Percentiles rank a stretch among this genome's conserved stretches.
phyloP scores from a whole-genome alignment of 2,888 invertebrate species.

The Drosophila rubida region DNA sequence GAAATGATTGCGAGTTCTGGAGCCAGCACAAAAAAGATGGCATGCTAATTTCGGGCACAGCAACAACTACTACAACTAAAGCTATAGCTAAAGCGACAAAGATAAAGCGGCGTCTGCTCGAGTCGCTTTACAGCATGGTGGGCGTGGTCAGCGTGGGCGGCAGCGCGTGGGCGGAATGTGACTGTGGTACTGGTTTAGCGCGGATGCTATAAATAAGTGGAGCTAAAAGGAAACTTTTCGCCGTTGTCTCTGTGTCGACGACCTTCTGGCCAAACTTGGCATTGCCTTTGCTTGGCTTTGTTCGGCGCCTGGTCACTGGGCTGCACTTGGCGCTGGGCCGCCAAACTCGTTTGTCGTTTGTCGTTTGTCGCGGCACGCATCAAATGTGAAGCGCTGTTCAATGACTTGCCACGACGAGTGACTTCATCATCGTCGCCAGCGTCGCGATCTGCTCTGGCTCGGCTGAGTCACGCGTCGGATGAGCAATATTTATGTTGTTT shows the following conservation, averaged over 20 bases:
- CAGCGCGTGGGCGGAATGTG: neutral
- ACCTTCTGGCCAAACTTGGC: conserved; percentile 39
- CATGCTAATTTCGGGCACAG: conserved; percentile 22
- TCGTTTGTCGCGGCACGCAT: conserved; percentile 18
- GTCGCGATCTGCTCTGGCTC: neutral
- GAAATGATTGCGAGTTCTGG: neutral
- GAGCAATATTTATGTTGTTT: conserved; percentile 32
- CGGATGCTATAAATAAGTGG: conserved; percentile 13
- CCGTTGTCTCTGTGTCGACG: conserved; percentile 4
- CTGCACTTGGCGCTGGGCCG: neutral
- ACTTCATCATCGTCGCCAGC: conserved; percentile 1
- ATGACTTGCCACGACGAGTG: neutral
- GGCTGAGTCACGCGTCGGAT: conserved; percentile 48
- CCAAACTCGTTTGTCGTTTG: conserved; percentile 40
- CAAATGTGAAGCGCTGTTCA: conserved; percentile 10
- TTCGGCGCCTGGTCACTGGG: conserved; percentile 4
- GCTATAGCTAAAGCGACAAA: neutral
- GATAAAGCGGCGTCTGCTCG: neutral
- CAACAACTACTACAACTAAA: neutral
- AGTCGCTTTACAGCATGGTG: neutral
- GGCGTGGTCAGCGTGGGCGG: conserved; percentile 4
- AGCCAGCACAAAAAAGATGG: conserved; percentile 10
- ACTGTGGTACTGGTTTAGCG: neutral
- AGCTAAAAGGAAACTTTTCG: conserved; percentile 4
- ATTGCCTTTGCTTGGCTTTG: conserved; percentile 3